phyloP scores from a whole-genome alignment of 1,140 invertebrate genomes.

The Brachionus rotundiformis region DNA sequence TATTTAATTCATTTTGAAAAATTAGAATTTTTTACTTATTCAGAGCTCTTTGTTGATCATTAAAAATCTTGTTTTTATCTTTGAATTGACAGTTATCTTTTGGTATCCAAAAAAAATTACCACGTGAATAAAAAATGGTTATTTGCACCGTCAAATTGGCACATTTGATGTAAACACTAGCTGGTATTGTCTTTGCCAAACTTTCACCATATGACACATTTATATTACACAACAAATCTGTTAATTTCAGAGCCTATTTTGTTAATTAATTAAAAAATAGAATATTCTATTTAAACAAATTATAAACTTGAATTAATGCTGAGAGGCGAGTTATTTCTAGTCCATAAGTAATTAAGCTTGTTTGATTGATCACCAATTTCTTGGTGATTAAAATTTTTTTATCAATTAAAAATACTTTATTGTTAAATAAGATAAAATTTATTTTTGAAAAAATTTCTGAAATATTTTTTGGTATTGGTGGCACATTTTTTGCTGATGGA shows the following conservation, averaged over 20 bases:
- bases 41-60: background rate
- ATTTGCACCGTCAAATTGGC: background rate
- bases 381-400: background rate
- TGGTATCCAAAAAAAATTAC: background rate
- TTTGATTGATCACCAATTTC: background rate
- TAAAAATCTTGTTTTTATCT: background rate
- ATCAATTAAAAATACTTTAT: background rate
- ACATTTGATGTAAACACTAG: background rate
- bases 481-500: background rate
- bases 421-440: background rate
- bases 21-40: background rate
- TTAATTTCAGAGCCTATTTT: background rate
- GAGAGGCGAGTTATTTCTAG: background rate
- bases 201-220: background rate
- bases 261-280: background rate
- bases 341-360: background rate
- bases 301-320: background rate
- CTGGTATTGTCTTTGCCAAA: background rate
- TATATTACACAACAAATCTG: background rate
- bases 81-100: background rate
- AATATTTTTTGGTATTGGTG: background rate
- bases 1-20: background rate
- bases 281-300: too few relatives aligned
- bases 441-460: background rate
- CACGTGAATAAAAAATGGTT: background rate